These are phyloP conservation scores for Thunnus albacares DNA, from an alignment of 2,797 vertebrate genomes.

Conservation along the genomic window DNA sequence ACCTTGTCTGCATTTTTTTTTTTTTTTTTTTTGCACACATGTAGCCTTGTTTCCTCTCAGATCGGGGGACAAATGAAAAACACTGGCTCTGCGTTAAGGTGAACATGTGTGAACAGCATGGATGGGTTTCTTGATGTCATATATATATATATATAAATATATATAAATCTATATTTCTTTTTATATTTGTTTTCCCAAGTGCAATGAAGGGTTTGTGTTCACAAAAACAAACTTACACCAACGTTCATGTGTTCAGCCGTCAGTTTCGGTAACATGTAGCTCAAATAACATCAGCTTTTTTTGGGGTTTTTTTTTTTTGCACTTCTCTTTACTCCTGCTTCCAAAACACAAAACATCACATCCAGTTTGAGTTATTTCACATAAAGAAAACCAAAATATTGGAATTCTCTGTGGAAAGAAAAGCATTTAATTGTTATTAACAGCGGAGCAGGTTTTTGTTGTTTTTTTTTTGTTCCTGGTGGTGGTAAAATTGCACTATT, in stretches of 20 bases:
- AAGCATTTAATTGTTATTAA: not conserved
- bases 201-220: constrained; percentile 46
- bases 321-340: too few species aligned
- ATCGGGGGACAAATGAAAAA: not conserved
- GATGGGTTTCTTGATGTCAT: not conserved
- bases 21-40: constrained; percentile 56
- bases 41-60: constrained; percentile 62
- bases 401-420: not conserved
- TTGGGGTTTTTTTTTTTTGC: too few species aligned
- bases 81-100: constrained; percentile 28
- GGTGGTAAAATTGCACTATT: constrained; percentile 75
- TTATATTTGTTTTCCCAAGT: constrained; percentile 59
- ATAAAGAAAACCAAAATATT: constrained; percentile 2
- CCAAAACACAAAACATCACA: constrained; percentile 8
- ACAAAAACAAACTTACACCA: too few species aligned
- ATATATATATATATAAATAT: constrained; percentile 18
- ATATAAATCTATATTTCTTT: not conserved
- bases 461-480: constrained; percentile 58
- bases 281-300: too few species aligned
- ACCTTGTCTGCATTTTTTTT: not conserved
- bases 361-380: constrained; percentile 6
- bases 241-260: not conserved
- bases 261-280: too few species aligned
- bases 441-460: constrained; percentile 7
- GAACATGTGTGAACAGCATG: not conserved